Base-by-base conservation (phyloP, 1,140 invertebrate species). In the Prorops nasuta region DNA sequence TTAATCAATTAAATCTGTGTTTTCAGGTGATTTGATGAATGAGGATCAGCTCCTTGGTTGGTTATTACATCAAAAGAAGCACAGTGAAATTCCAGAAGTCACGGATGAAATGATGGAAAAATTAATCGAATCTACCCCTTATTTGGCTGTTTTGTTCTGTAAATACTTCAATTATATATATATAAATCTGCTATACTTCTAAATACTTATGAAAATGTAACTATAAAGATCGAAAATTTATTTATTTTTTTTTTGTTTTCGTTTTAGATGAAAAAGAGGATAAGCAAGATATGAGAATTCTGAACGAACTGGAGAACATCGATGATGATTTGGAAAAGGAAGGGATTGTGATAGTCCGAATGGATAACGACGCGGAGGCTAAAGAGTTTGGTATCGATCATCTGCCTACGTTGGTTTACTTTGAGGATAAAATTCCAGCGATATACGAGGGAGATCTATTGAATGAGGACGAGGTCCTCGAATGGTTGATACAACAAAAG, bases 61-160 rank as follows among this genome's bases (percentile, higher is more conserved):
- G 93, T 73, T 96, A 41, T 74, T 94, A 12, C 90, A 94, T 70
- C 91, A 94, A 66, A 92, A 91, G 69, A 85, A 87, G 52, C 89
- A 93, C 66, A 90, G 90, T 60, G 91, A 94, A 79, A 96, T 95
- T 64, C 91, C 92, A 39, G 90, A 93, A 74, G 86, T 96, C 15
- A 94, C 92, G 12, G 90, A 94, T 72, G 91, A 95, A 80, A 96
- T 96, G 89, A 87, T 95, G 80, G 91, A 95, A 58, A 89, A 90
- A 66, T 78, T 96, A n/a, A 88, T 95, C 48, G 89, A 91, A 51
- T 86, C 77, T 22, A 84, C 87, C 28, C 81, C 85, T 28, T 91
- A 85, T 70, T 79, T 94, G 44, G 91, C 90, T 42, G 92, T 94
- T 58, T 81, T 92, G 53, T 92, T 92, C 67, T 92, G 89, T 92